Evolutionary conservation across 1,140 invertebrate species (phyloP).

Genomic region (Rhagoletis zephyria): DNA sequence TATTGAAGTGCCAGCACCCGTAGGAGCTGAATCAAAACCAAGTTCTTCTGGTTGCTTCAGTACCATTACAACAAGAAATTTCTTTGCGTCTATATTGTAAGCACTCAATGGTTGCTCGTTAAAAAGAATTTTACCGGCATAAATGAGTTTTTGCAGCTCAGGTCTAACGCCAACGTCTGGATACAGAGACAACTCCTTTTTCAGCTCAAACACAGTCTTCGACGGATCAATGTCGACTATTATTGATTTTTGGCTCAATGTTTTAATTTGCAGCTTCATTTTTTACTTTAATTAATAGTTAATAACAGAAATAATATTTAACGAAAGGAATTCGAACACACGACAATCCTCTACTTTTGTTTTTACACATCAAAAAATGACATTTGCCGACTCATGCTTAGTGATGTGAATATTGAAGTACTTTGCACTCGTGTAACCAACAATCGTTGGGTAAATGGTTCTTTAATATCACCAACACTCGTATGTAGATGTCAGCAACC

Average conservation of each 20-base stretch:
- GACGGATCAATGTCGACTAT: slow-evolving; percentile 55
- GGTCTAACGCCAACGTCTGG: slow-evolving; percentile 55
- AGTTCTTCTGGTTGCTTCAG: slow-evolving; percentile 49
- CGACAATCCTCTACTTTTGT: slow-evolving; percentile 43
- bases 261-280: slow-evolving; percentile 59
- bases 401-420: neutral
- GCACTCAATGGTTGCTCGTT: slow-evolving; percentile 87
- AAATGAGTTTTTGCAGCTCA: slow-evolving; percentile 58
- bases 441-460: slow-evolving; percentile 4
- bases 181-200: slow-evolving; percentile 55
- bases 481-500: neutral
- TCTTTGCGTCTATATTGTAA: slow-evolving; percentile 96
- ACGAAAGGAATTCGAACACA: slow-evolving; percentile 42
- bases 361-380: slow-evolving; percentile 41
- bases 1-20: neutral
- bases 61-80: slow-evolving; percentile 95
- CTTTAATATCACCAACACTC: too few relatives aligned
- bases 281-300: slow-evolving; percentile 52
- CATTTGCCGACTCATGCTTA: slow-evolving; percentile 56
- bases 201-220: slow-evolving; percentile 57
- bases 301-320: slow-evolving; percentile 36
- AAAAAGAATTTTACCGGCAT: slow-evolving; percentile 87
- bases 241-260: slow-evolving; percentile 54
- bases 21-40: neutral
- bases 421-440: neutral